Conservation (phyloP, 2,113 vertebrate species). For the Plecturocebus donacophilus region DNA sequence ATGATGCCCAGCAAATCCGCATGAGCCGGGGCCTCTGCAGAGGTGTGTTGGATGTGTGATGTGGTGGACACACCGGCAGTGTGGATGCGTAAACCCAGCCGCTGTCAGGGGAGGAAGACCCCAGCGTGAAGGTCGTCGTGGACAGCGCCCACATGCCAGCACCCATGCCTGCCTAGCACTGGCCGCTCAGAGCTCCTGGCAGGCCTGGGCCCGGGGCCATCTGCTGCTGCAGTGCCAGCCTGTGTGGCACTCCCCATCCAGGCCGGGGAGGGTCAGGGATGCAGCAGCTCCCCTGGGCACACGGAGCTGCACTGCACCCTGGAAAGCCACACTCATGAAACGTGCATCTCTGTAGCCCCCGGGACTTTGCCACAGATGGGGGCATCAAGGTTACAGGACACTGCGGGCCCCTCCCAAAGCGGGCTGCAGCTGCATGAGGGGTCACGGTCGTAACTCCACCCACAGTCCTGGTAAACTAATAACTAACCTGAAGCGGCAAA, state of each 20-base stretch:
- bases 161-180: background rate
- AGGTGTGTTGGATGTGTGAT: rapidly evolving
- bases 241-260: background rate
- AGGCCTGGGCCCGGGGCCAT: background rate
- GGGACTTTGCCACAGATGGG: background rate
- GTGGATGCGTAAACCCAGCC: background rate
- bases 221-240: background rate
- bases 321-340: background rate
- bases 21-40: background rate
- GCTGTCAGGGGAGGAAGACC: background rate
- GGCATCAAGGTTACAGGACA: conserved; percentile 55
- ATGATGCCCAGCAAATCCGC: background rate
- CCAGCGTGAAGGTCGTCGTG: background rate
- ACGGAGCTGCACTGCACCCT: background rate
- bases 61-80: background rate
- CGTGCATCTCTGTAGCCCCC: no score
- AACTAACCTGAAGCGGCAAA: conserved; percentile 57
- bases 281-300: background rate
- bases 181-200: conserved; percentile 35
- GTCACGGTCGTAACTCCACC: conserved; percentile 48
- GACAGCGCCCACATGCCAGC: background rate
- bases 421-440: conserved; percentile 52
- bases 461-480: conserved; percentile 61
- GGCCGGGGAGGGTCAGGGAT: background rate
- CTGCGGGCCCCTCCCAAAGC: conserved; percentile 61